These are phyloP conservation scores for Agrochola lychnidis DNA, from an alignment of 2,888 invertebrate species.

Conservation along the genomic window DNA sequence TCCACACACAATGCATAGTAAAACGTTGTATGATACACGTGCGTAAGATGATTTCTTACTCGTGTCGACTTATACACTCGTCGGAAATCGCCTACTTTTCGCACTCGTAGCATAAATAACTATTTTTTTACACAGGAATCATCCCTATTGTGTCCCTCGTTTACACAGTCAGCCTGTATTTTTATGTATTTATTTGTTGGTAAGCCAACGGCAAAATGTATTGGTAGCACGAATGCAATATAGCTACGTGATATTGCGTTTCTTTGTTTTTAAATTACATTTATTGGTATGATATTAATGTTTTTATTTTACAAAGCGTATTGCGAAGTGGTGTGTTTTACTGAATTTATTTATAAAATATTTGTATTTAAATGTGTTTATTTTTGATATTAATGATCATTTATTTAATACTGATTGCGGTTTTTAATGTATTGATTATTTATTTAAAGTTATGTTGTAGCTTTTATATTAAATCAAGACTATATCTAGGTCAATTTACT, in stretches of 20 bases:
- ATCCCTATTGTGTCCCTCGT: background rate
- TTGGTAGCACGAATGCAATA: slow-evolving; percentile 33
- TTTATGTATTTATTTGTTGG: slow-evolving; percentile 13
- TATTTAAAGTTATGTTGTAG: background rate
- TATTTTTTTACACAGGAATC: too few species aligned
- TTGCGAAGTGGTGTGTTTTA: background rate
- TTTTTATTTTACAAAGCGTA: slow-evolving; percentile 2
- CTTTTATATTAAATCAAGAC: background rate
- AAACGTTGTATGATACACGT: too few species aligned
- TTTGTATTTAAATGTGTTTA: background rate
- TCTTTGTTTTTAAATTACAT: slow-evolving; percentile 16
- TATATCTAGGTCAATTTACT: background rate
- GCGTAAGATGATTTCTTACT: too few species aligned
- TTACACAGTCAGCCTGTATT: background rate
- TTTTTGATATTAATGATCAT: background rate
- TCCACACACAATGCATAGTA: too few species aligned
- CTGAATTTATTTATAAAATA: background rate
- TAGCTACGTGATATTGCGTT: slow-evolving; percentile 32
- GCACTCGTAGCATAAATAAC: too few species aligned
- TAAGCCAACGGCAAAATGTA: background rate
- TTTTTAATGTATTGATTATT: background rate
- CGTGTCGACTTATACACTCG: too few species aligned
- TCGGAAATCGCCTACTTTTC: too few species aligned
- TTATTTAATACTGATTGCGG: background rate
- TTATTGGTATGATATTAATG: slow-evolving; percentile 5